Conservation (phyloP, 2,113 vertebrate genomes). For the Xerus inauris region DNA sequence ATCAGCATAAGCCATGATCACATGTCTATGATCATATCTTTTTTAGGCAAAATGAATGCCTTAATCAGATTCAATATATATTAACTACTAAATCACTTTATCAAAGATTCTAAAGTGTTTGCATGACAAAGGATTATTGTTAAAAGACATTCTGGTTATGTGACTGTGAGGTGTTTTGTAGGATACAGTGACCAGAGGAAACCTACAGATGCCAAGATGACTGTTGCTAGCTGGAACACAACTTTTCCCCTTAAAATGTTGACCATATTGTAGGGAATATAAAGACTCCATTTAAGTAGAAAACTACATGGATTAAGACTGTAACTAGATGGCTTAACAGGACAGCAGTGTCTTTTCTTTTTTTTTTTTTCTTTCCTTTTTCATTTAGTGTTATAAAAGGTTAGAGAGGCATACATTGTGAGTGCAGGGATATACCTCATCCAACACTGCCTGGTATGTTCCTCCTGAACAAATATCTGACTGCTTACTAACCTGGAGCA, state of each 20-base stretch:
- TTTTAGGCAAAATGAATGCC: background rate
- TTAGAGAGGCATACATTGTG: background rate
- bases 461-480: background rate
- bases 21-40: background rate
- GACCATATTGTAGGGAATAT: background rate
- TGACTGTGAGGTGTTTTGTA: too few relatives aligned
- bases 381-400: too few relatives aligned
- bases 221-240: background rate
- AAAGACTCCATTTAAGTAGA: background rate
- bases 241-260: background rate
- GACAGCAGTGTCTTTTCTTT: background rate
- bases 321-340: background rate
- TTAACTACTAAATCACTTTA: background rate
- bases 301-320: background rate
- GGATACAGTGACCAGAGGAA: background rate
- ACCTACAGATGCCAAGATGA: background rate
- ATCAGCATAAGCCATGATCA: background rate
- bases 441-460: background rate
- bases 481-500: background rate
- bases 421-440: background rate
- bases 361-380: background rate
- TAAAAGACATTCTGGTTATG: background rate
- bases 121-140: background rate
- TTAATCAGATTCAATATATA: background rate
- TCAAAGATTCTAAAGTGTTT: background rate